A percentile compares a stretch with the other conserved stretches of the same genome.
phyloP scores from a whole-genome alignment of 2,113 vertebrate species.

The Himantopus leucocephalus region DNA sequence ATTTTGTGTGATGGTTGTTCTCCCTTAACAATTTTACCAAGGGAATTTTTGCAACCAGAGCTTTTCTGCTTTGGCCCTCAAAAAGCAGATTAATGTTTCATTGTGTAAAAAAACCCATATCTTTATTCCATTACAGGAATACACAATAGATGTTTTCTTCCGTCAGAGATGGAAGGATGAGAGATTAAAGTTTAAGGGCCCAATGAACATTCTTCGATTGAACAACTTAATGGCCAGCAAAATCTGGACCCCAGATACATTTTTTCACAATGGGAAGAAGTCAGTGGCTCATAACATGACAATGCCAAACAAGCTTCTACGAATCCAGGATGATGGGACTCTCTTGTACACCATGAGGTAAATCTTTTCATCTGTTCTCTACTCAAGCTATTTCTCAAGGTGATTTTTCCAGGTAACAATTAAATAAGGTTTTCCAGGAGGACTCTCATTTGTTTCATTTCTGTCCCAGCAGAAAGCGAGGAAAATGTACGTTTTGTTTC shows the following conservation, averaged over 20 bases:
- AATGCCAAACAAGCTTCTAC: slow-evolving; percentile 96
- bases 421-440: background rate
- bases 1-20: background rate
- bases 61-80: background rate
- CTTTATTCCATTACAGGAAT: slow-evolving; percentile 82
- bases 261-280: slow-evolving; percentile 98
- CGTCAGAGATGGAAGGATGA: slow-evolving; percentile 98
- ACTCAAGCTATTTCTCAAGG: background rate
- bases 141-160: slow-evolving; percentile 99
- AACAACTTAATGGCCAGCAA: slow-evolving; percentile 99
- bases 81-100: background rate
- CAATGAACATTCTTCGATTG: slow-evolving; percentile 94
- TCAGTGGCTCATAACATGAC: slow-evolving; percentile 99
- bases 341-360: slow-evolving; percentile 98
- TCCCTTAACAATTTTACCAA: background rate
- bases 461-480: background rate
- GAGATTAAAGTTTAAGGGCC: slow-evolving; percentile 91
- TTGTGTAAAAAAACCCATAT: background rate
- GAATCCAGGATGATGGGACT: slow-evolving; percentile 95
- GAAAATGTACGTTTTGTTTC: background rate
- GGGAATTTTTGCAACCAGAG: background rate
- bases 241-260: slow-evolving; percentile 99
- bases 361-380: background rate
- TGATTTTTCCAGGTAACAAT: background rate
- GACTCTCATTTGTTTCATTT: background rate